Conservation (phyloP, 2,113 vertebrate genomes). For the Campylorhamphus procurvoides region DNA sequence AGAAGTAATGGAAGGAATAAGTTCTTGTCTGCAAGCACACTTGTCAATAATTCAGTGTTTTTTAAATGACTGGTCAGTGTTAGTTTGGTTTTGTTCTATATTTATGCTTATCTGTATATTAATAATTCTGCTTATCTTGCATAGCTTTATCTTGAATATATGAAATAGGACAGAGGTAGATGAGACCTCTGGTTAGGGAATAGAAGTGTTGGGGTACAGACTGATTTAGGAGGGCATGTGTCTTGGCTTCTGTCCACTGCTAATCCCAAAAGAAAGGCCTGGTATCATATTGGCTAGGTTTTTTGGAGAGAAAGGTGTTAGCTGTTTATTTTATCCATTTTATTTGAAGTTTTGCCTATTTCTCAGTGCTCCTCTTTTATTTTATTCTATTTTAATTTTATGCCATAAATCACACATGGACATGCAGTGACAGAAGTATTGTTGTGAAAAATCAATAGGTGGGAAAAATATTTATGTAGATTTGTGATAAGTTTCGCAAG, state of each 20-base stretch:
- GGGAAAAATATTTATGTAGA: background rate
- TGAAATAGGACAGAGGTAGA: background rate
- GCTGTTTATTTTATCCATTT: background rate
- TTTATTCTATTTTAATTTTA: background rate
- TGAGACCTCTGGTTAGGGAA: background rate
- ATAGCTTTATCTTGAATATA: background rate
- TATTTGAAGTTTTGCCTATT: background rate
- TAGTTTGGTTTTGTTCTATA: background rate
- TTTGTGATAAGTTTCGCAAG: background rate
- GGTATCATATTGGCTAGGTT: background rate
- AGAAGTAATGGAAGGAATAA: background rate
- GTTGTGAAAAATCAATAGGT: background rate
- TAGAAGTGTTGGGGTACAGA: background rate
- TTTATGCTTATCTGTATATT: background rate
- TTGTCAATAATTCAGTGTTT: background rate
- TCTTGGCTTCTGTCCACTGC: background rate
- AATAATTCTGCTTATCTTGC: background rate
- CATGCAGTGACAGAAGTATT: background rate
- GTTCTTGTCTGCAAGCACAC: background rate
- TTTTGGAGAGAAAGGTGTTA: background rate
- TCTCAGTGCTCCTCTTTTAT: background rate
- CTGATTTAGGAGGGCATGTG: background rate
- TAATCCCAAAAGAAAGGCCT: background rate
- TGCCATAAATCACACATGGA: background rate
- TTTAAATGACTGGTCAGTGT: background rate